Conservation (phyloP, 2,113 vertebrate species). For the Picathartes gymnocephalus region DNA sequence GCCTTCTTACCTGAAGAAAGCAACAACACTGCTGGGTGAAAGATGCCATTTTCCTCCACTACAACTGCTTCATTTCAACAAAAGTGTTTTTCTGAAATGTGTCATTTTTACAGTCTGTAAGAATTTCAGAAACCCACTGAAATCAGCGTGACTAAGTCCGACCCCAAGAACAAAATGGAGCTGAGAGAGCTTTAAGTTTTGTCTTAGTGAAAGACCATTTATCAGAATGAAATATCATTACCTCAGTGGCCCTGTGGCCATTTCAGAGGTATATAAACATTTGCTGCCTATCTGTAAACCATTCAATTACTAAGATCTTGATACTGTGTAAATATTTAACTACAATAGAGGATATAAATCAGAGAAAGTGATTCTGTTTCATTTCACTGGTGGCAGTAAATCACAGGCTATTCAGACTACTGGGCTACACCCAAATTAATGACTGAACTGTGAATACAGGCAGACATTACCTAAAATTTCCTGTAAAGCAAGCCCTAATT, state of each 20-base stretch:
- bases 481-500: not conserved
- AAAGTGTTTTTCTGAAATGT: not conserved
- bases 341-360: constrained; percentile 36
- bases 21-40: not conserved
- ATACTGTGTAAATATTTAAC: constrained; percentile 57
- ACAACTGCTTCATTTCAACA: not conserved
- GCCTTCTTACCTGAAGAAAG: not conserved
- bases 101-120: not conserved
- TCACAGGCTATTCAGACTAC: constrained; percentile 27
- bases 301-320: constrained; percentile 47
- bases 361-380: constrained; percentile 33
- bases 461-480: not conserved
- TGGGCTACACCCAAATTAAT: constrained; percentile 21
- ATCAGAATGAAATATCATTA: constrained; percentile 36
- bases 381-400: constrained; percentile 29
- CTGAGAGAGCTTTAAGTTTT: not conserved
- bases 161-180: not conserved
- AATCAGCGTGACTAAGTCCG: not conserved
- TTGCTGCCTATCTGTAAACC: constrained; percentile 50
- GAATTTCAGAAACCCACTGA: not conserved
- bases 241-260: not conserved
- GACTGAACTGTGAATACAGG: not conserved
- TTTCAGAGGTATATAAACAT: constrained; percentile 55
- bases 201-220: not conserved
- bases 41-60: not conserved